phyloP scores from a whole-genome alignment of 92 coral and sea anemone genomes.

The Umimayanthus kanabou region DNA sequence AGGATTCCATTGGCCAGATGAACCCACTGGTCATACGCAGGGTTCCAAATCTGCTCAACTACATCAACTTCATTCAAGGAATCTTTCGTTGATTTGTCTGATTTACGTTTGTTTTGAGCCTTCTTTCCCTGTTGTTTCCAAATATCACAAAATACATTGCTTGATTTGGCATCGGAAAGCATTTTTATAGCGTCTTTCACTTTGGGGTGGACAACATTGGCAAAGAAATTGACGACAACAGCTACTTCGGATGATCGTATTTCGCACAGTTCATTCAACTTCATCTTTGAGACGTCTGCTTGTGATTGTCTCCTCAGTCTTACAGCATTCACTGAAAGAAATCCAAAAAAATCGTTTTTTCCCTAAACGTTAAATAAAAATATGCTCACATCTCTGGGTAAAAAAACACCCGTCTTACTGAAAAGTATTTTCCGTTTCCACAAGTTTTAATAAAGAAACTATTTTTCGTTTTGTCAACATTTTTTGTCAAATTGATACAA shows the following conservation, averaged over 20 bases:
- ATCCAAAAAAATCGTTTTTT: not conserved
- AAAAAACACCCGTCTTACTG: not conserved
- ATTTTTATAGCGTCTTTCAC: constrained; percentile 35
- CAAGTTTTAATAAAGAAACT: too few species aligned
- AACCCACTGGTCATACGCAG: constrained; percentile 47
- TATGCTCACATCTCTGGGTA: not conserved
- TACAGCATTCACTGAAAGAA: constrained; percentile 21
- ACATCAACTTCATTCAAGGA: constrained; percentile 57
- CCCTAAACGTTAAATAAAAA: not conserved
- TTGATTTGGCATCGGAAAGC: constrained; percentile 44
- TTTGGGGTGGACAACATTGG: constrained; percentile 44
- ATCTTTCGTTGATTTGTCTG: constrained; percentile 29
- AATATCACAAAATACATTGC: constrained; percentile 56
- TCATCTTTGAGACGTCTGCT: constrained; percentile 16
- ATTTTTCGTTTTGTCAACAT: too few species aligned
- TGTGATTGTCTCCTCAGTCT: constrained; percentile 21
- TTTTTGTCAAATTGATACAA: too few species aligned
- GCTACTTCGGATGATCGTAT: constrained; percentile 25
- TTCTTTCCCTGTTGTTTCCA: constrained; percentile 62
- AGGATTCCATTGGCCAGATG: constrained; percentile 31
- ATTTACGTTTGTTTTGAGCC: constrained; percentile 48
- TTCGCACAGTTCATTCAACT: constrained; percentile 54
- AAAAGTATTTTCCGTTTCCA: too few species aligned
- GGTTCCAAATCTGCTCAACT: constrained; percentile 54
- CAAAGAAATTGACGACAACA: constrained; percentile 33